Evolutionary conservation across 2,888 invertebrate genomes (phyloP).

Genomic region (Drosophila ezoana): DNA sequence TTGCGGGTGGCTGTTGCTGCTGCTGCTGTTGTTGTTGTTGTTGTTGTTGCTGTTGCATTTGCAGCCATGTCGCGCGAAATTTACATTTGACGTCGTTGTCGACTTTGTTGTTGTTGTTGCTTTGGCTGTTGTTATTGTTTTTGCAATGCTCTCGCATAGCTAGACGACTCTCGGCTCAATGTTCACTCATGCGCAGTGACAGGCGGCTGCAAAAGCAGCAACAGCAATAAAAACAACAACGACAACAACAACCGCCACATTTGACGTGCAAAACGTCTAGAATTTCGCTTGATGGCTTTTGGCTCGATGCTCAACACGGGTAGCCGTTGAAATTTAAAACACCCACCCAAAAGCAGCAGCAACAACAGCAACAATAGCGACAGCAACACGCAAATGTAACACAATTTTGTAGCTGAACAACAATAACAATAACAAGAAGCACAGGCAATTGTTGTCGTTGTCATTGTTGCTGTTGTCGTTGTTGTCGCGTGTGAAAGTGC

Average conservation of each 20-base stretch:
- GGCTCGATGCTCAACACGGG: conserved; percentile 71
- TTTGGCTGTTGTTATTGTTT: conserved; percentile 34
- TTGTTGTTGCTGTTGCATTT: conserved; percentile 56
- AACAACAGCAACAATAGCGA: conserved; percentile 33
- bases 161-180: conserved; percentile 58
- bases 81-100: conserved; percentile 73
- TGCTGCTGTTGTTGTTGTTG: conserved; percentile 43
- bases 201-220: conserved; percentile 51
- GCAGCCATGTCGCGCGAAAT: conserved; percentile 74
- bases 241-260: conserved; percentile 48
- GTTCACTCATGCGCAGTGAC: conserved; percentile 80
- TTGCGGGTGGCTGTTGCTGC: not conserved
- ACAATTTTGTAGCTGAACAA: conserved; percentile 9
- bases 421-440: not conserved
- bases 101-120: conserved; percentile 29
- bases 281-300: conserved; percentile 70
- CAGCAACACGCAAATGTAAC: conserved; percentile 31
- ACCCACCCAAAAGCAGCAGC: conserved; percentile 44
- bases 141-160: conserved; percentile 38
- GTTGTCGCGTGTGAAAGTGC: conserved; percentile 67
- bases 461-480: conserved; percentile 10
- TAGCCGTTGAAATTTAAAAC: conserved; percentile 77
- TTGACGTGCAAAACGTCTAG: conserved; percentile 79
- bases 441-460: conserved; percentile 10
- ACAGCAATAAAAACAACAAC: conserved; percentile 18